phyloP scores from a whole-genome alignment of 2,888 invertebrate genomes.

The Teleogryllus oceanicus region DNA sequence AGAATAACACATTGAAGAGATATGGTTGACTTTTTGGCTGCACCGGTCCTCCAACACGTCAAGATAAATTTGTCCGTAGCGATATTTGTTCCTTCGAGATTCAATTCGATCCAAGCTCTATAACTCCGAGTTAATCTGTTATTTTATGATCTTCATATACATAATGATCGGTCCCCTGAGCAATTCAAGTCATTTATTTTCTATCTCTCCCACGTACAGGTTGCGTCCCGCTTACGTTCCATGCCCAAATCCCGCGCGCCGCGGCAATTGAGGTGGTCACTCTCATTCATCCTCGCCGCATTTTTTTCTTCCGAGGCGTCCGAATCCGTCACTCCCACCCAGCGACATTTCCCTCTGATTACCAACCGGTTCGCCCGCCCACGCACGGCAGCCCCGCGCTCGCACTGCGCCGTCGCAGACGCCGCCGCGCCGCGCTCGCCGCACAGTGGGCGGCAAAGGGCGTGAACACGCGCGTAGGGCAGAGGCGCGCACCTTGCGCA shows the following conservation, averaged over 20 bases:
- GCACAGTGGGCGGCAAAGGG: too few species aligned
- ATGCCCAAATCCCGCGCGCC: neutral
- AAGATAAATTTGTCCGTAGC: neutral
- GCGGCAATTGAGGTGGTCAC: neutral
- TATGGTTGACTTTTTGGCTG: neutral
- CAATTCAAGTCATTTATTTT: neutral
- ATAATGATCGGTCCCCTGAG: constrained; percentile 18
- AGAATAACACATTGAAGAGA: neutral
- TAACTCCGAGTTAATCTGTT: neutral
- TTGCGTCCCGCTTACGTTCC: neutral
- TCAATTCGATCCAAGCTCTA: neutral
- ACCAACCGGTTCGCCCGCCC: neutral
- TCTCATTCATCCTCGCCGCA: neutral
- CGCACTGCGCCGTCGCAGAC: neutral
- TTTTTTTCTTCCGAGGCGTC: neutral
- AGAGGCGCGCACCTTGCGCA: too few species aligned
- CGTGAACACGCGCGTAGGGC: too few species aligned
- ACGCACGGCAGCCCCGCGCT: neutral
- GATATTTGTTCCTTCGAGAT: too few species aligned
- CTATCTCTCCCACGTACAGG: neutral
- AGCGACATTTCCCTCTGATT: constrained; percentile 18
- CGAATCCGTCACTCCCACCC: constrained; percentile 3
- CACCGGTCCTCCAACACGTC: neutral
- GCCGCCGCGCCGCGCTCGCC: too few species aligned
- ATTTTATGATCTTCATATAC: neutral